phyloP scores from a whole-genome alignment of 2,888 invertebrate species.

The Schizaphis graminum region DNA sequence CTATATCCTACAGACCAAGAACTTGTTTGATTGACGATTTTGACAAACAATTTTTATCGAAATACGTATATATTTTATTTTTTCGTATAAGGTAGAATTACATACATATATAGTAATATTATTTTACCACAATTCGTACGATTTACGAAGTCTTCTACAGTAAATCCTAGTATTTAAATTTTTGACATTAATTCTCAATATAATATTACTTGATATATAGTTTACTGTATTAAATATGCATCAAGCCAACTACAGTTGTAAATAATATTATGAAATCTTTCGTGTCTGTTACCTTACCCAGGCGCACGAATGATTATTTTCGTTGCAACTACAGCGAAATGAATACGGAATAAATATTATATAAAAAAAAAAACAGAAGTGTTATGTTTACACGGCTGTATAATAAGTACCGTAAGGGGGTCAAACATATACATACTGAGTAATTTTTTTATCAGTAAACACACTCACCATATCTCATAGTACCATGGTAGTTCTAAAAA shows the following conservation, averaged over 20 bases:
- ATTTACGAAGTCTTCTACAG: not conserved
- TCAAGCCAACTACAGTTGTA: not conserved
- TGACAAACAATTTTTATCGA: constrained; percentile 23
- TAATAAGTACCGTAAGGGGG: not conserved
- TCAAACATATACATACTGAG: not conserved
- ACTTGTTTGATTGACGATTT: not conserved
- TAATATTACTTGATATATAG: not conserved
- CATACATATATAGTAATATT: not conserved
- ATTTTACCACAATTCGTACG: not conserved
- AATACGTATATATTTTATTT: not conserved
- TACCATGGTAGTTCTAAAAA: not conserved
- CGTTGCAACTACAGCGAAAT: not conserved
- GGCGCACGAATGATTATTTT: not conserved
- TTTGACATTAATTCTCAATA: not conserved
- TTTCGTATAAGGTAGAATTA: not conserved
- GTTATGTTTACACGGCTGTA: not conserved
- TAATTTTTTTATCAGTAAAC: not conserved
- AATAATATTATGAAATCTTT: not conserved
- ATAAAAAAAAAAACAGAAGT: not conserved
- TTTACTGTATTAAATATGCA: not conserved
- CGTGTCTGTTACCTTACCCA: not conserved
- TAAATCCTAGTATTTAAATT: not conserved
- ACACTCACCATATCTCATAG: not conserved
- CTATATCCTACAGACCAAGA: not conserved
- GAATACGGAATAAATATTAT: not conserved